These are phyloP conservation scores for Melangyna quadrimaculata DNA, from an alignment of 2,888 invertebrate genomes.

Conservation along the genomic window DNA sequence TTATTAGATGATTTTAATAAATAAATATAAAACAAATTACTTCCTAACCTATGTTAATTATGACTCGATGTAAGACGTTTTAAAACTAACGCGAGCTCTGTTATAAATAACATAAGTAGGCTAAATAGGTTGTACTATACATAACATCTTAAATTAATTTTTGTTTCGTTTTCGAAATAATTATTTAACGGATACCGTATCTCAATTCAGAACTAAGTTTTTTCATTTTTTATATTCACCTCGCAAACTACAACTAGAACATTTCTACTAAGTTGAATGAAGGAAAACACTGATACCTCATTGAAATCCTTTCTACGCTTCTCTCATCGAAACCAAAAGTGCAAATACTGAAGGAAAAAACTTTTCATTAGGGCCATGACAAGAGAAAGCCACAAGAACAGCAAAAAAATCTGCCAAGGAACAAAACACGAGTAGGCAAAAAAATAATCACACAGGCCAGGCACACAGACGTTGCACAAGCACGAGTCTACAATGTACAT, in stretches of 20 bases:
- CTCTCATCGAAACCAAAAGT: conserved; percentile 22
- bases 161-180: background rate
- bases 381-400: conserved; percentile 55
- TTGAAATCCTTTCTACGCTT: conserved; percentile 22
- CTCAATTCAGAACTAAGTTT: background rate
- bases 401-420: conserved; percentile 58
- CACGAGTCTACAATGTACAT: background rate
- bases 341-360: conserved; percentile 61
- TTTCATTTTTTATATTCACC: conserved; percentile 46
- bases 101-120: too few species aligned
- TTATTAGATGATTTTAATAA: too few species aligned
- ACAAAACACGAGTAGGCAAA: conserved; percentile 2
- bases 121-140: too few species aligned
- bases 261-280: background rate
- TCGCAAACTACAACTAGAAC: conserved; percentile 14
- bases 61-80: too few species aligned
- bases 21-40: too few species aligned
- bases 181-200: background rate
- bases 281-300: conserved; percentile 17
- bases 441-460: background rate
- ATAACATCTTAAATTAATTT: background rate
- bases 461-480: conserved; percentile 41
- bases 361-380: conserved; percentile 67
- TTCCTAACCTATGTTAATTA: too few species aligned
- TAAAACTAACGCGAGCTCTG: too few species aligned